Base-by-base conservation (phyloP, 1,140 invertebrate species). In the Solen grandis region DNA sequence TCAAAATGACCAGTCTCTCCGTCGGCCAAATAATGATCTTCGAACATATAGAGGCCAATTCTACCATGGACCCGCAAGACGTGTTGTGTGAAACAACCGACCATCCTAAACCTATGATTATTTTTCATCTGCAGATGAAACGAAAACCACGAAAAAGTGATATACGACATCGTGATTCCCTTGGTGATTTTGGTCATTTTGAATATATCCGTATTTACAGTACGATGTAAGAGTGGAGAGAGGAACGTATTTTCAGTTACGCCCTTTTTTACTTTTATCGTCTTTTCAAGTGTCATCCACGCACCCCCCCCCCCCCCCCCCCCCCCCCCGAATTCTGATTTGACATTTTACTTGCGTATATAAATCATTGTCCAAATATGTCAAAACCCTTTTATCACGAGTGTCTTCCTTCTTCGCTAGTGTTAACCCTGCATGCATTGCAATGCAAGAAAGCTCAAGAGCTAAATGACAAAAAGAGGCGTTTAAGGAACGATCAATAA, bases 91-190 rank as follows among this genome's bases (percentile, higher is more conserved):
- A 10, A 29, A 19, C 41, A 25, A 2, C 5, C 10, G 1, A 10
- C 13, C 5, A 19, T 4, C 8, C 4, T 16, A 33, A 68, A 2
- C 13, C 35, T n/a, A 16, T n/a, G 2, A 46, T 78, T 38, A 14
- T 25, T 38, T 78, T 78, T 55, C n/a, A 4, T 3, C 29, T 78
- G 16, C 57, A 35, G 16, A 14, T 78, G 8, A 68, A 68, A 55
- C 35, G 41, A 46, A 46, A 46, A 19, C 41, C 41, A 46, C 8
- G 41, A 46, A 46, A n/a, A 8, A 10, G 41, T 46, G 8, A 46
- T 46, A 8, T 46, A 10, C 8, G 19, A 46, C 19, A 46, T 46
- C 8, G 19, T 46, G 8, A 8, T 46, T 8, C 41, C 41, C 8
- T 19, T 46, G 41, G 8, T 46, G 8, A 46, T 46, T 46, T 19